Evolutionary conservation across 1,140 invertebrate species (phyloP), one percentile per base, ranked within the genome.

Genomic region (Pollicipes pollicipes): DNA sequence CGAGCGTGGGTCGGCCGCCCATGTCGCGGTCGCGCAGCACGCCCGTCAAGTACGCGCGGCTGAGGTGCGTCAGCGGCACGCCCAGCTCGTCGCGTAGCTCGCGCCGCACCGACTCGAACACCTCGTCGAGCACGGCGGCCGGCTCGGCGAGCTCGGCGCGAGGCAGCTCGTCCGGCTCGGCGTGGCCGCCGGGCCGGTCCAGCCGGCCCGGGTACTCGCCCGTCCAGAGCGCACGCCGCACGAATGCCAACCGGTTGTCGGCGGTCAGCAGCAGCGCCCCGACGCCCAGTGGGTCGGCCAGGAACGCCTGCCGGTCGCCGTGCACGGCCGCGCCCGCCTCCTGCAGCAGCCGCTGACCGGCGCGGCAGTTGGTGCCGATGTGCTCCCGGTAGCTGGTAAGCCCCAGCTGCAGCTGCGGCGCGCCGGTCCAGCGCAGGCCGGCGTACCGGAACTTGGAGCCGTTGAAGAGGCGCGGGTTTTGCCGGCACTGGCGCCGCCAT

Each of bases 161-260:
- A 10, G n/a, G n/a, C 3, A 66, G 64, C 28, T 66, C 27, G 73
- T 78, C 75, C 30, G 82, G 82, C 75, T 83, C 82, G 30, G 81
- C 76, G 76, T 83, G 82, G 17, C 81, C 81, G 10, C 82, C 82
- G 16, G 82, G 81, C 32, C 79, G 73, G 75, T 82, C 81, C 74
- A 80, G 78, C 31, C 78, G 32, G 10, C 76, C 77, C 21, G 76
- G 75, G n/a, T 78, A 79, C 74, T 83, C 82, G 30, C 76, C 80
- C 75, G 78, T 79, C 73, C 77, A 74, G 45, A 73, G 66, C 73
- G 80, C 81, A 72, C 82, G 73, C 66, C 75, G 76, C 13, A 80
- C 72, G 29, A 82, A 76, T 24, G 82, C 75, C 28, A 82, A 70
- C 37, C 75, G 71, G 17, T 79, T 72, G 74, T 83, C 80, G 24